Base-by-base conservation (phyloP, 2,888 invertebrate species). In the Leptinotarsa rubiginosa region DNA sequence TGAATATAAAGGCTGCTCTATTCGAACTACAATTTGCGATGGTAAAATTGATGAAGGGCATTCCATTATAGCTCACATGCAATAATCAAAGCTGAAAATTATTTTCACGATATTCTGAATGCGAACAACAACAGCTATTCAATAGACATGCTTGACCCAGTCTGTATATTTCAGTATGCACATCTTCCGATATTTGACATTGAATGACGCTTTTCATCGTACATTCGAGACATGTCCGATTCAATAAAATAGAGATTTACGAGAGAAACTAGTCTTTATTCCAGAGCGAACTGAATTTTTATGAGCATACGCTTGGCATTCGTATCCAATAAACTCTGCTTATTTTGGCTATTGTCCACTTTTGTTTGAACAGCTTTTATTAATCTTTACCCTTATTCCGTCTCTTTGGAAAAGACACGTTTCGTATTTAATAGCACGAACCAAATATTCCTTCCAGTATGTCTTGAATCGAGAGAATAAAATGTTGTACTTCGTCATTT, bases 341-440 rank as follows among this genome's bases (percentile, higher is more conserved):
- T 75, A 72, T 66, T 73, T 62, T 62, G 74, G 72, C 70, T 50
- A 70, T 56, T 74, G 76, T 64, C 75, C 75, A 74, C 54, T 77
- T 71, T 20, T 77, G 70, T 77, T 77, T 77, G 73, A 70, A 62
- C 75, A 74, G 74, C 77, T 74, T 77, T 76, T 74, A 76, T 77
- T 76, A 73, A 76, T 74, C 76, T 74, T 66, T 62, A 70, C 74
- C 49, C 65, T 47, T 22, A 16, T 68, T 47, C 65, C 50, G 22
- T 47, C 15, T 52, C 54, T 74, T n/a, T 56, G 18, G 67, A 72
- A 72, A 70, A 65, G 74, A 72, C 74, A 77, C 74, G 74, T 77
- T 66, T 70, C 72, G 70, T 77, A 59, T 74, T 66, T 59, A 69
- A 70, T 69, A 70, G 56, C 52, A 72, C 56, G 31, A 16, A 72